A percentile compares a stretch with the other conserved stretches of the same genome.
Conservation (phyloP, 2,113 vertebrate species). For the Lipophrys pholis region DNA sequence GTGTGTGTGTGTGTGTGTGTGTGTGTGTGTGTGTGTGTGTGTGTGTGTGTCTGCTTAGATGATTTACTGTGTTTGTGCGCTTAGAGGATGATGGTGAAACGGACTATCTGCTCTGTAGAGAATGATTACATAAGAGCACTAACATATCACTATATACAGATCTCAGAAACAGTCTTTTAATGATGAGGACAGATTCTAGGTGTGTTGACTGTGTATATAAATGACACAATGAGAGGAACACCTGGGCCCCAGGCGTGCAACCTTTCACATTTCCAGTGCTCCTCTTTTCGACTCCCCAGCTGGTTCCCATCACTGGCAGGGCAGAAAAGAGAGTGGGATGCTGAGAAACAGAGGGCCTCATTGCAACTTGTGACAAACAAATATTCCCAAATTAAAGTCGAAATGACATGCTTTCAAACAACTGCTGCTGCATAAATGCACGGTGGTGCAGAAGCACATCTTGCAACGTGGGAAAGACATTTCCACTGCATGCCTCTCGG, state of each 20-base stretch:
- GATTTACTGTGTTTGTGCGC: constrained; percentile 52
- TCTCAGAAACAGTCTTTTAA: constrained; percentile 1
- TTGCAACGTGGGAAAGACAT: constrained; percentile 51
- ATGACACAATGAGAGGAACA: constrained; percentile 34
- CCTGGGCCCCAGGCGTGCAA: constrained; percentile 50
- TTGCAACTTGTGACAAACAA: neutral
- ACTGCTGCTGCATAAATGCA: neutral
- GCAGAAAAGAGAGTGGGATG: constrained; percentile 20
- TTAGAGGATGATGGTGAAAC: constrained; percentile 48
- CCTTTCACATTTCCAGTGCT: constrained; percentile 30
- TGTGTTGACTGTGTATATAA: neutral
- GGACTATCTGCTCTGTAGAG: constrained; percentile 31
- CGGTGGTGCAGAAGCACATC: neutral
- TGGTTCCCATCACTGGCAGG: constrained; percentile 66
- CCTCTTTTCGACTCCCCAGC: constrained; percentile 49
- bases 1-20: constrained; percentile 21
- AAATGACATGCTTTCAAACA: constrained; percentile 3
- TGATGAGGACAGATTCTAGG: neutral
- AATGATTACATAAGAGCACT: constrained; percentile 21
- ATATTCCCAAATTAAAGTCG: constrained; percentile 1
- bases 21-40: constrained; percentile 29
- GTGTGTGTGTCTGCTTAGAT: constrained; percentile 11
- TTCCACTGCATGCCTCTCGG: constrained; percentile 48
- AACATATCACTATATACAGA: neutral
- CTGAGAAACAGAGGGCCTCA: constrained; percentile 3